Evolutionary conservation across 2,113 vertebrate genomes (phyloP).

Genomic region (western clawed frog (Xenopus tropicalis)): UCB_Xtro_10.0 CM004448.2:129118501-129119000

Average conservation of each 20-base stretch:
- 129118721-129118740: not conserved
- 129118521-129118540: too few species aligned
- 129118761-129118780: not conserved
- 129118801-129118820: not conserved
- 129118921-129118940: too few species aligned
- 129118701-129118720: not conserved
- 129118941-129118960: too few species aligned
- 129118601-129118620: not conserved
- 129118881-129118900: too few species aligned
- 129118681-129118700: not conserved
- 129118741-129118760: not conserved
- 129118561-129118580: not conserved
- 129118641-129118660: not conserved
- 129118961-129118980: too few species aligned
- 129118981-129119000: too few species aligned
- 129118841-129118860: not conserved
- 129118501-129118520: too few species aligned
- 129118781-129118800: not conserved
- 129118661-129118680: not conserved
- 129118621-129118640: not conserved
- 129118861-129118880: too few species aligned
- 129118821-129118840: too few species aligned
- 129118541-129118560: too few species aligned
- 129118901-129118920: too few species aligned
- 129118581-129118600: not conserved